Evolutionary conservation across 2,888 invertebrate species (phyloP), one percentile per base, ranked within the genome.

Genomic region (Vanessa cardui): DNA sequence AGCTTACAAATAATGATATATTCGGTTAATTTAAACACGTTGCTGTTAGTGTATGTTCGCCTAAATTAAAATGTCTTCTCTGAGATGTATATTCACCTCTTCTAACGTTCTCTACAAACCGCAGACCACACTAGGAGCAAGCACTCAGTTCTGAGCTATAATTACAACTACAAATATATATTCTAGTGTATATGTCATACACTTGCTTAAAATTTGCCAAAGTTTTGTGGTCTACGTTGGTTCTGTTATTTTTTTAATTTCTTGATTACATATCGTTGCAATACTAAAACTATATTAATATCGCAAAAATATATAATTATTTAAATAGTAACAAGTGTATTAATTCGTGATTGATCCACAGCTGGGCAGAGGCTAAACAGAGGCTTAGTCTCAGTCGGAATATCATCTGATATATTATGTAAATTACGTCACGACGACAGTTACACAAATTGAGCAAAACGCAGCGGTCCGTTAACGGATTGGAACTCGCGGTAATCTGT

Each of bases 1-100:
- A 16, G 15, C 21, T 15, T 15, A 12, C 26, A 31, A 31, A n/a
- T 6, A 16, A 31, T 26, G 16, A 1, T 54, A 39, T 26, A 52
- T 54, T 31, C 52, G 52, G 31, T 31, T 54, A 31, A 31, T 65
- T 65, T 59, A 60, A 50, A 65, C 21, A 61, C n/a, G 58, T 63
- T 59, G 64, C 49, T 61, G 33, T 60, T 66, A 66, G 54, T 66
- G 47, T 66, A 61, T 61, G 52, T 66, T 56, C 21, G 39, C 45
- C 46, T 59, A 64, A 62, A 70, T 66, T 62, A 66, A 64, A 64
- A 54, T 56, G 59, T 61, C 66, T 49, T 49, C 63, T 58, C 62
- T 62, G 69, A 69, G 66, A 69, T 54, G 66, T 66, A 71, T 59
- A 64, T 66, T 66, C 61, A 64, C 66, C 62, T 71, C 66, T 69